phyloP scores from a whole-genome alignment of 2,797 vertebrate species.

The Muscicapa comitata region DNA sequence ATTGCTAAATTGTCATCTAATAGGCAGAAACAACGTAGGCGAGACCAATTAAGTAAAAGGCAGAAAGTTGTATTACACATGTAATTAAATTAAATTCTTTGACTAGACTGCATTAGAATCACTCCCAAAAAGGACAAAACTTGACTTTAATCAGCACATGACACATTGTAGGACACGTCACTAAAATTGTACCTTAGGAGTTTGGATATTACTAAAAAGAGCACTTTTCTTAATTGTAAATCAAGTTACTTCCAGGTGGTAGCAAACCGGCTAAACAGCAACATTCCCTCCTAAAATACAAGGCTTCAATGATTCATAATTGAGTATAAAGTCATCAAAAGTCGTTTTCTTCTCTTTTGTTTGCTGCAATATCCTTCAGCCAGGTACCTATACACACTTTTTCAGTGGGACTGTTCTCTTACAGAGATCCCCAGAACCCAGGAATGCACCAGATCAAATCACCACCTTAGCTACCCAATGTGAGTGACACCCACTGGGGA shows the following conservation, averaged over 20 bases:
- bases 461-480: background rate
- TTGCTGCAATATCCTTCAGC: background rate
- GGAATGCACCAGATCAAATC: background rate
- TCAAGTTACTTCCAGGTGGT: background rate
- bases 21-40: conserved; percentile 75
- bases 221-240: background rate
- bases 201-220: background rate
- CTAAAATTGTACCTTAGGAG: background rate
- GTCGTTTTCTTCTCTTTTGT: background rate
- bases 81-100: conserved; percentile 48
- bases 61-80: conserved; percentile 49
- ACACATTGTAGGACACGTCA: background rate
- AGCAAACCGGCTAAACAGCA: background rate
- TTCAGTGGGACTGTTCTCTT: background rate
- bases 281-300: background rate
- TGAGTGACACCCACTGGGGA: background rate
- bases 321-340: background rate
- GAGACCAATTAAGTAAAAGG: conserved; percentile 63
- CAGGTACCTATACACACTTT: background rate
- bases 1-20: conserved; percentile 74
- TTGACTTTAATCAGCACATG: background rate
- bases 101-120: conserved; percentile 13
- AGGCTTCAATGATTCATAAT: background rate
- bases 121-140: conserved; percentile 31
- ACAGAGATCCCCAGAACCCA: background rate